A percentile compares a stretch with the other conserved stretches of the same genome.
Evolutionary conservation across 2,113 vertebrate genomes (phyloP).

Genomic region (Tor tambroides): DNA sequence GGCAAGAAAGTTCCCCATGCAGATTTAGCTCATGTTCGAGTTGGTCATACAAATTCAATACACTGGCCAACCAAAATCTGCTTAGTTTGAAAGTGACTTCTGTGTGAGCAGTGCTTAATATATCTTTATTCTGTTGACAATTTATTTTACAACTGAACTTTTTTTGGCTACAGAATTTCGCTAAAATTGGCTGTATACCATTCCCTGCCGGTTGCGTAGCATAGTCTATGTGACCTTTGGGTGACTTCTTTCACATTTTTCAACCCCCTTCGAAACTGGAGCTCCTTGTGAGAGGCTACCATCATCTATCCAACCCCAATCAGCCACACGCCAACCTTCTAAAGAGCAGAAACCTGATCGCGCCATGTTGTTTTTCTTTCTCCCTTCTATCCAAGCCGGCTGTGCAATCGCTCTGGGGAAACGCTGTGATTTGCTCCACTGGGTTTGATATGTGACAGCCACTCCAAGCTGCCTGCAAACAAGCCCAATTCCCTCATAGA

Average conservation of each 20-base stretch:
- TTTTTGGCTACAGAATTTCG: not conserved
- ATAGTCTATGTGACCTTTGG: conserved; percentile 16
- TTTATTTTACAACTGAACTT: too few relatives aligned
- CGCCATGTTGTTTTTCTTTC: conserved; percentile 28
- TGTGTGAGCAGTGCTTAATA: not conserved
- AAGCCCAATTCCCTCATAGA: conserved; percentile 41
- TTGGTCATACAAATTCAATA: not conserved
- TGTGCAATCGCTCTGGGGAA: conserved; percentile 43
- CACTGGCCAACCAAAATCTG: not conserved
- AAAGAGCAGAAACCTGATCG: conserved; percentile 39
- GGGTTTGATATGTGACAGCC: conserved; percentile 58
- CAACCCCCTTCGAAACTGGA: conserved; percentile 15
- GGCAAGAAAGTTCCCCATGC: not conserved
- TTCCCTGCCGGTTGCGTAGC: not conserved
- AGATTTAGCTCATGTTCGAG: too few relatives aligned
- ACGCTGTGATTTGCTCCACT: conserved; percentile 51
- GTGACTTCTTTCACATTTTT: conserved; percentile 9
- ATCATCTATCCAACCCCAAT: not conserved
- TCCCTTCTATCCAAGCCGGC: not conserved
- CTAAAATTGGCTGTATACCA: not conserved
- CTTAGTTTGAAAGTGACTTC: not conserved
- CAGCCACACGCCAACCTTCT: conserved; percentile 21
- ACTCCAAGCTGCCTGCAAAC: conserved; percentile 32
- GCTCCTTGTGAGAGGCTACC: not conserved
- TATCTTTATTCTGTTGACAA: not conserved